Base-by-base conservation (phyloP, 2,797 vertebrate genomes). In the Hydrolagus colliei region DNA sequence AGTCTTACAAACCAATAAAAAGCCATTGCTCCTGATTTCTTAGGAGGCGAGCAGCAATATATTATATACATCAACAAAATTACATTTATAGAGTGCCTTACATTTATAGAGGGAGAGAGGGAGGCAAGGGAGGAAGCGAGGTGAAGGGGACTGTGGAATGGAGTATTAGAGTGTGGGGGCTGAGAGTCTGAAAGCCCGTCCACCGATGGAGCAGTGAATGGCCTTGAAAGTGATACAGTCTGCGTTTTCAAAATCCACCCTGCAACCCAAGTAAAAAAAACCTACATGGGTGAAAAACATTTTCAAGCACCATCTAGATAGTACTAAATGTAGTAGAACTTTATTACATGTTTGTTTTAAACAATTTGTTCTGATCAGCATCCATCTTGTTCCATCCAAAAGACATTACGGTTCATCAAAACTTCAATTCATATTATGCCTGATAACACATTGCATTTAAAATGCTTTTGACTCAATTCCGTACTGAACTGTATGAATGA, bases 251-350 rank as follows among this genome's bases (percentile, higher is more conserved):
- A 52, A 52, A 6, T 52, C 41, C 6, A 52, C 6, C 41, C 41
- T 52, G 41, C 41, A 59, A 76, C 27, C 74, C 74, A 20, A 76
- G 74, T 35, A 76, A 41, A 76, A 77, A 76, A 16, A 76, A 59
- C n/a, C 75, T 59, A 52, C 14, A 11, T 77, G 41, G 9, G 52
- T 2, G 18, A 77, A 52, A n/a, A 18, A 2, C 20, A 77, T 77
- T 77, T 77, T 77, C 52, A 61, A 77, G 52, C 41, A 77, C 74
- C 41, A 75, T 10, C 18, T 61, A 18, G 52, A 77, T 3, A 52
- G 6, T 52, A 52, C 41, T 52, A 52, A 52, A 52, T 52, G 41
- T 52, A 52, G 41, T 52, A 52, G 10, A 61, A 77, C 18, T 77
- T 12, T 77, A 20, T 77, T 20, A 61, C 5, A n/a, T 20, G 11